Evolutionary conservation across 2,797 vertebrate species (phyloP).

Genomic region (Jordanella pulchra): DNA sequence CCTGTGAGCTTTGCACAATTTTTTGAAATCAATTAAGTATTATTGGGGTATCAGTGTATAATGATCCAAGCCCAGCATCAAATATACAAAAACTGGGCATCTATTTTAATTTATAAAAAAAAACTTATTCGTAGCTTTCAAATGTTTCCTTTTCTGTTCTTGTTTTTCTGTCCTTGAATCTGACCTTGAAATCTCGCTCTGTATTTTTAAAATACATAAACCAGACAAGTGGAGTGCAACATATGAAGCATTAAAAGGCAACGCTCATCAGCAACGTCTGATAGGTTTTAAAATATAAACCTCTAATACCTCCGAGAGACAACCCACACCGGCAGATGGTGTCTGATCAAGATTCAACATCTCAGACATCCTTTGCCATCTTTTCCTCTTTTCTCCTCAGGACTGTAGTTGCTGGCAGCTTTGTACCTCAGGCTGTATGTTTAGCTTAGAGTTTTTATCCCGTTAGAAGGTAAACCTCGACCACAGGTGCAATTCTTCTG

Average conservation of each 20-base stretch:
- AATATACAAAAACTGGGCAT: background rate
- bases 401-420: background rate
- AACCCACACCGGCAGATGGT: background rate
- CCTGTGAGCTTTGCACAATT: background rate
- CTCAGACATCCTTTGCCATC: background rate
- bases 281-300: background rate
- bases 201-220: background rate
- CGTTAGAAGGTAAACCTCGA: background rate
- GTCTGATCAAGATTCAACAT: background rate
- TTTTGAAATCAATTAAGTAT: background rate
- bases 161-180: background rate
- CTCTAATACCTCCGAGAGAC: background rate
- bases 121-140: background rate
- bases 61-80: background rate
- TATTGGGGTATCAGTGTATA: background rate
- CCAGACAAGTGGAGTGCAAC: background rate
- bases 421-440: background rate
- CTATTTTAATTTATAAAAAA: background rate
- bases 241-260: background rate
- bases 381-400: background rate
- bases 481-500: background rate
- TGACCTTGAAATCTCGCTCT: background rate
- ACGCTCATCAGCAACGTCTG: background rate
- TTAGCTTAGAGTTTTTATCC: background rate
- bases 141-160: background rate